Evolutionary conservation across 2,888 invertebrate genomes (phyloP).

Genomic region (Heliconius sara): DNA sequence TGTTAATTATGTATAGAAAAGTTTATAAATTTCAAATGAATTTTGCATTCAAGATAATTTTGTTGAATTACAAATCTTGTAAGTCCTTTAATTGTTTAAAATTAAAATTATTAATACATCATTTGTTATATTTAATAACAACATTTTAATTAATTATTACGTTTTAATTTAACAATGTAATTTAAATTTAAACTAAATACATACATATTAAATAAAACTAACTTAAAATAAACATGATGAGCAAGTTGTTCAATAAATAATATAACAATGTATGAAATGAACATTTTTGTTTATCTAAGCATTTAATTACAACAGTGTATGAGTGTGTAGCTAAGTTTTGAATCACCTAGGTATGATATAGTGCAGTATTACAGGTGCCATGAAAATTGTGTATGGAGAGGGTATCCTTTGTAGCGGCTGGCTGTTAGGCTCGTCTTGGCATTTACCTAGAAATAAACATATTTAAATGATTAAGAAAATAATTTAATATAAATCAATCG

Average conservation of each 20-base stretch:
- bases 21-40: not conserved
- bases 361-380: conserved; percentile 59
- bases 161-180: not conserved
- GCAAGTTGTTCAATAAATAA: conserved; percentile 43
- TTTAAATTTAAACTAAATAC: conserved; percentile 26
- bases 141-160: not conserved
- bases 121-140: conserved; percentile 1
- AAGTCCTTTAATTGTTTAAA: not conserved
- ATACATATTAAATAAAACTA: conserved; percentile 24
- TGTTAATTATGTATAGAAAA: conserved; percentile 25
- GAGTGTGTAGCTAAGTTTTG: conserved; percentile 44
- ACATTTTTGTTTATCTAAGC: conserved; percentile 39
- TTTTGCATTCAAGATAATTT: not conserved
- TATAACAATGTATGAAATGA: conserved; percentile 43
- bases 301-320: conserved; percentile 44
- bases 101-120: not conserved
- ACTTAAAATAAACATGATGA: conserved; percentile 39
- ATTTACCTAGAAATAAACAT: conserved; percentile 83
- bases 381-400: conserved; percentile 55
- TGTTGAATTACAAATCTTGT: not conserved
- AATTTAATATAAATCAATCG: no score
- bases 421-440: conserved; percentile 77
- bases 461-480: no score
- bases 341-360: conserved; percentile 79
- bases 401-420: conserved; percentile 62